phyloP scores from a whole-genome alignment of 2,113 vertebrate species.

The Conger conger region DNA sequence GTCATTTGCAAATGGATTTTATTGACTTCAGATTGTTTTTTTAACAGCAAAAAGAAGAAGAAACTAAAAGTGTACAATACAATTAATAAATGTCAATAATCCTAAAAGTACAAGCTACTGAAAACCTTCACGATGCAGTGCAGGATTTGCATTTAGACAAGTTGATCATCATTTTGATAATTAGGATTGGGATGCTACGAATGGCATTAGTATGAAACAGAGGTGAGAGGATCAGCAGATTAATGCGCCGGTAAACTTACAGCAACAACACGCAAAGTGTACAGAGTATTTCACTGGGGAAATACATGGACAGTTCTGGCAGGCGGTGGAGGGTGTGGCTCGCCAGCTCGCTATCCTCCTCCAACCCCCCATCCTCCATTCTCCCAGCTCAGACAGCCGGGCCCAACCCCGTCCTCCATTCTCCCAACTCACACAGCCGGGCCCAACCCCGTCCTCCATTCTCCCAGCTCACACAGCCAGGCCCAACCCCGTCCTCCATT shows the following conservation, averaged over 20 bases:
- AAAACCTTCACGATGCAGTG: conserved; percentile 58
- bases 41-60: not conserved
- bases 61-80: not conserved
- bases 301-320: conserved; percentile 27
- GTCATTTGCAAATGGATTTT: not conserved
- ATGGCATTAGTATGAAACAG: conserved; percentile 33
- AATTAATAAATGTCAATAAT: not conserved
- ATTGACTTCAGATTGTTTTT: not conserved
- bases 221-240: conserved; percentile 43
- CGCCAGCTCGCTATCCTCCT: not conserved
- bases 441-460: not conserved
- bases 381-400: too few relatives aligned
- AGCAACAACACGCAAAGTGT: not conserved
- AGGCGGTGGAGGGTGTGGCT: conserved; percentile 32
- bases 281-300: not conserved
- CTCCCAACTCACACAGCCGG: too few relatives aligned
- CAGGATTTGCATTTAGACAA: conserved; percentile 74
- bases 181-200: conserved; percentile 50
- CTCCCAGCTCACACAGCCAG: conserved; percentile 1
- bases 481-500: too few relatives aligned
- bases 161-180: conserved; percentile 60
- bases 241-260: not conserved
- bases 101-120: conserved; percentile 8
- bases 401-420: too few relatives aligned
- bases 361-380: too few relatives aligned